These are phyloP conservation scores for Colistium nudipinnis DNA, from an alignment of 2,113 vertebrate genomes.

Conservation along the genomic window DNA sequence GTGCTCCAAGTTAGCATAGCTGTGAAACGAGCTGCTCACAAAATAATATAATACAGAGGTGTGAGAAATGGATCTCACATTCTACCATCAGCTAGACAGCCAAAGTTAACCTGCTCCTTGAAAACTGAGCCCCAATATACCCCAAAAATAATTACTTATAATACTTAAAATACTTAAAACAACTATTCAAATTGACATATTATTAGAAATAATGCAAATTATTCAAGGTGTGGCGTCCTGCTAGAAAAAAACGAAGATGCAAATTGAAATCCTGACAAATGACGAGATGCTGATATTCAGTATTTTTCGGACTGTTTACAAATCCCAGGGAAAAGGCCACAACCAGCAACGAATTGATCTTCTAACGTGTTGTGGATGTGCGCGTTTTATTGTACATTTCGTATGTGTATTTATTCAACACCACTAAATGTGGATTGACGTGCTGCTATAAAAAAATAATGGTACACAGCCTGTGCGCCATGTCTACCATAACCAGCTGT, in stretches of 20 bases:
- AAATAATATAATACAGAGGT: not conserved
- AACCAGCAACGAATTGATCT: not conserved
- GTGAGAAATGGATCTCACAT: not conserved
- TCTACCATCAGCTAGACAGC: not conserved
- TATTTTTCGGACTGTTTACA: not conserved
- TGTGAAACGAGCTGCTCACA: constrained; percentile 15
- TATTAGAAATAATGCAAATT: not conserved
- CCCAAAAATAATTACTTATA: not conserved
- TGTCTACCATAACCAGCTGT: no score
- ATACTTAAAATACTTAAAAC: not conserved
- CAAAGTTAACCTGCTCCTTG: not conserved
- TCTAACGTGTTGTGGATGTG: not conserved
- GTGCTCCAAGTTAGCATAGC: not conserved
- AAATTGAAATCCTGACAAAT: not conserved
- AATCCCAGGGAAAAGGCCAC: not conserved
- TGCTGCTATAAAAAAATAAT: no score
- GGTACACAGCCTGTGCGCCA: no score
- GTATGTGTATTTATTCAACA: no score
- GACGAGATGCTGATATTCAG: not conserved
- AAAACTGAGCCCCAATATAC: not conserved
- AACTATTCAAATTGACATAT: not conserved
- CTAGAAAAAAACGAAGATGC: not conserved
- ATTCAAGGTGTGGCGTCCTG: not conserved
- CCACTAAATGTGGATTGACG: no score
- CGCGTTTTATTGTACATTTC: not conserved